Percentiles rank a stretch among this genome's conserved stretches.
Conservation (phyloP, 1,140 invertebrate species). For the Chlorops oryzae region DNA sequence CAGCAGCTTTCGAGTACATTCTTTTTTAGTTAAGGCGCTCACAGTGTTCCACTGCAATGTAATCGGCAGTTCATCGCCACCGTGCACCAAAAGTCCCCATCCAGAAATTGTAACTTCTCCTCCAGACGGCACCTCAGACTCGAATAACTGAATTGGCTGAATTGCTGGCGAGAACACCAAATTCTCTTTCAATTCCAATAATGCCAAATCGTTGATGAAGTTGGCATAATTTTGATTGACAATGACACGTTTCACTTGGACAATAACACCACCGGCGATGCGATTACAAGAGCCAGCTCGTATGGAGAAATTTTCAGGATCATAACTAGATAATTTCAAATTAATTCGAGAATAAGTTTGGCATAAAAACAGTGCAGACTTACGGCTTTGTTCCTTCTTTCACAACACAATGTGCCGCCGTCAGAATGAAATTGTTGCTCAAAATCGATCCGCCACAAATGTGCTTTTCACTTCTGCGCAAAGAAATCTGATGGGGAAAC, state of each 20-base stretch:
- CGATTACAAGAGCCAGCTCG: conserved; percentile 42
- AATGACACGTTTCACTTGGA: conserved; percentile 30
- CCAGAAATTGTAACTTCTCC: conserved; percentile 36
- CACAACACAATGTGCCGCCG: conserved; percentile 51
- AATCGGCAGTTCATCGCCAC: conserved; percentile 7
- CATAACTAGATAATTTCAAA: neutral
- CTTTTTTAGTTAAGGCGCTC: conserved; percentile 3
- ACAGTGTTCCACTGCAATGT: conserved; percentile 13
- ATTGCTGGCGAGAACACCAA: conserved; percentile 34
- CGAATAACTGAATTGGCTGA: conserved; percentile 26
- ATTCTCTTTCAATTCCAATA: conserved; percentile 38
- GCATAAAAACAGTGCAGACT: neutral
- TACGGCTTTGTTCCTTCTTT: neutral
- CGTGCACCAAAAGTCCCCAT: conserved; percentile 30
- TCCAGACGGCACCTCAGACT: conserved; percentile 16
- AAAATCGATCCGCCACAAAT: conserved; percentile 54
- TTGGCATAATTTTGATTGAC: conserved; percentile 36
- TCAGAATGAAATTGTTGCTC: conserved; percentile 46
- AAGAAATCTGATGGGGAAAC: conserved; percentile 49
- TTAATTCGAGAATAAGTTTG: neutral
- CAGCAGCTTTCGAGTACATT: conserved; percentile 9
- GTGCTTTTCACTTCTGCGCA: conserved; percentile 36
- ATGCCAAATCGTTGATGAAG: conserved; percentile 47
- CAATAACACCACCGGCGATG: conserved; percentile 27
- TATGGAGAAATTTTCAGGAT: conserved; percentile 16